A percentile compares a stretch with the other conserved stretches of the same genome.
phyloP scores from a whole-genome alignment of 2,888 invertebrate genomes.

The Oscheius sp. region DNA sequence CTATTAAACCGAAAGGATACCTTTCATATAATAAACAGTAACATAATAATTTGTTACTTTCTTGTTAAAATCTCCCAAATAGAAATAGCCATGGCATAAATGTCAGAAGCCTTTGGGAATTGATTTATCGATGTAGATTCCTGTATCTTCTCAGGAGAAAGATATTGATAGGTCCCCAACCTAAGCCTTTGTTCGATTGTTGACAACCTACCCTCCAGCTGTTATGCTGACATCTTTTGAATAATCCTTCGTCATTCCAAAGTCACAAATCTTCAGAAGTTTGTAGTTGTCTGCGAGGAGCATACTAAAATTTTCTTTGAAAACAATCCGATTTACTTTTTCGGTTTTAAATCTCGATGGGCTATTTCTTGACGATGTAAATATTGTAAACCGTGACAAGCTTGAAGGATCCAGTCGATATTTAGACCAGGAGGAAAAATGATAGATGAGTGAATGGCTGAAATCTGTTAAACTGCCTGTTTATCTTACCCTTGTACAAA shows the following conservation, averaged over 20 bases:
- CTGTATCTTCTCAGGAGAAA: not conserved
- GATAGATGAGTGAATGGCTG: not conserved
- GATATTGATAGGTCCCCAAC: not conserved
- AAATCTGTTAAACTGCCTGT: not conserved
- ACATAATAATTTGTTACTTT: not conserved
- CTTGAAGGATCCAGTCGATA: not conserved
- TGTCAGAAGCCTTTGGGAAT: not conserved
- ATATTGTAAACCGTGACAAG: constrained; percentile 2
- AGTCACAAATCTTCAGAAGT: constrained; percentile 1
- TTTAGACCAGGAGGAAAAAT: not conserved
- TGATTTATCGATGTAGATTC: not conserved
- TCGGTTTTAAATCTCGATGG: not conserved
- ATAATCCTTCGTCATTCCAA: not conserved
- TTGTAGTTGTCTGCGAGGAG: not conserved
- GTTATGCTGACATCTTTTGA: not conserved
- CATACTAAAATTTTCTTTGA: not conserved
- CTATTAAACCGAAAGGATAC: not conserved
- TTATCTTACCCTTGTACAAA: not conserved
- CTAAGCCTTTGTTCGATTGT: not conserved
- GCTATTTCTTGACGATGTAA: not conserved
- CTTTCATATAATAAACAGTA: not conserved
- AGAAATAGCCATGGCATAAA: constrained; percentile 1
- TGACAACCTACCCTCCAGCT: not conserved
- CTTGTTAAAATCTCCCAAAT: not conserved
- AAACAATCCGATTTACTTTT: not conserved